These are phyloP conservation scores for Drosophila paulistorum DNA, from an alignment of 1,140 invertebrate genomes.

Conservation along the genomic window DNA sequence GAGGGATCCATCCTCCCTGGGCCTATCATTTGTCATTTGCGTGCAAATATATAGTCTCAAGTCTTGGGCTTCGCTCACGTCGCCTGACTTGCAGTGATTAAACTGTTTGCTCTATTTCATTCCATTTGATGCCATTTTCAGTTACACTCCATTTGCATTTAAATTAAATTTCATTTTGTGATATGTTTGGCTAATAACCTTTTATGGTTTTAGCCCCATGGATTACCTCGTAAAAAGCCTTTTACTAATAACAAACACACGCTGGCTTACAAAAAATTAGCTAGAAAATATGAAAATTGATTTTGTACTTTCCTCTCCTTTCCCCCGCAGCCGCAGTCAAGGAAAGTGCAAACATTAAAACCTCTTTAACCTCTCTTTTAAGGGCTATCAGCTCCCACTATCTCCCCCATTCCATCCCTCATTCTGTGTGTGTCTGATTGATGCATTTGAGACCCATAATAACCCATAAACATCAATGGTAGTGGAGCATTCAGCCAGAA, in stretches of 20 bases:
- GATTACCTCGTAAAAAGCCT: neutral
- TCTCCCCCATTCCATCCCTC: no score
- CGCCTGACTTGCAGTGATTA: conserved; percentile 56
- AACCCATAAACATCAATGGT: conserved; percentile 42
- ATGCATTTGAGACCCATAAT: conserved; percentile 52
- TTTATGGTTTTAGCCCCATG: conserved; percentile 45
- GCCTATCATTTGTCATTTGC: conserved; percentile 41
- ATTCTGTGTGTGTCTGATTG: conserved; percentile 58
- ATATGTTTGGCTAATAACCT: conserved; percentile 16
- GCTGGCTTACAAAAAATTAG: neutral
- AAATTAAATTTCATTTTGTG: conserved; percentile 11
- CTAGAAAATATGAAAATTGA: neutral
- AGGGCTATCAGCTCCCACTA: neutral
- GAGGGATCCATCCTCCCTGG: conserved; percentile 1
- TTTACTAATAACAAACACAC: neutral
- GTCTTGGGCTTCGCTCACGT: conserved; percentile 68
- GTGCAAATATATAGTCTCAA: conserved; percentile 65
- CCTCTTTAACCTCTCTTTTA: neutral
- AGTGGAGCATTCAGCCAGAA: conserved; percentile 29
- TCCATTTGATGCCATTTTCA: conserved; percentile 15
- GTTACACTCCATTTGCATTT: conserved; percentile 5
- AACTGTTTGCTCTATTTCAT: conserved; percentile 35
- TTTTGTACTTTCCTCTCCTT: neutral
- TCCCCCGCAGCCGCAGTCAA: no score
- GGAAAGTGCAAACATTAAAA: neutral